Evolutionary conservation across 1,140 invertebrate genomes (phyloP), one percentile per base, ranked within the genome.

Genomic region (Trachymyrmex septentrionalis): DNA sequence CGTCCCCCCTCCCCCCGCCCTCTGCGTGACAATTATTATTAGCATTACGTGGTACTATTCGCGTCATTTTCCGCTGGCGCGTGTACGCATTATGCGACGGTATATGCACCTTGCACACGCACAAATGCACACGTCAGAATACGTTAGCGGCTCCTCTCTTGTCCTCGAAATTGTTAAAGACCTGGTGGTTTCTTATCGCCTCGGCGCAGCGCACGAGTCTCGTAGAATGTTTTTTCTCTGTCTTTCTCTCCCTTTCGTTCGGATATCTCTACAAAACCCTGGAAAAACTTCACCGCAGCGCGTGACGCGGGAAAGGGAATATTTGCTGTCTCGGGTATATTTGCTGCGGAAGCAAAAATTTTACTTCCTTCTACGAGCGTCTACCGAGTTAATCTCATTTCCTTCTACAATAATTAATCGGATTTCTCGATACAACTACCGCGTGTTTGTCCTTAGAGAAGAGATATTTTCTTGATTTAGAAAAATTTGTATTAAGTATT

Each of bases 1-100:
- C 75, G 71, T 30, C 59, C 19, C 24, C 24, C 44, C 3, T 3
- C 30, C 30, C 0, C 3, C 30, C 30, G 6, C 30, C 30, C 16
- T n/a, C 48, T 24, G 44, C 63, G 63, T 85, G 82, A 91, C 86
- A 86, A 89, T 91, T 88, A 87, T 91, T 91, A 87, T 90, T 88
- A 87, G 55, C 48, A 61, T 84, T 90, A 66, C 66, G 87, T 48
- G 75, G 64, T 78, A 44, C 27, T 57, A 69, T 72, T 87, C 71
- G 77, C 61, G 76, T 48, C 75, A 73, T 89, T 78, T 82, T 34
- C 59, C 38, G 38, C 67, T n/a, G 34, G 27, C 59, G 30, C 53
- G 71, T 19, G 19, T 21, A n/a, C 53, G 30, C 14, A 44, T 16
- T 44, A 67, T 12, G 30, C 30, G 63, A 66, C 30, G 19, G n/a